Conservation (phyloP, 2,113 vertebrate genomes). For the Axis porcinus region DNA sequence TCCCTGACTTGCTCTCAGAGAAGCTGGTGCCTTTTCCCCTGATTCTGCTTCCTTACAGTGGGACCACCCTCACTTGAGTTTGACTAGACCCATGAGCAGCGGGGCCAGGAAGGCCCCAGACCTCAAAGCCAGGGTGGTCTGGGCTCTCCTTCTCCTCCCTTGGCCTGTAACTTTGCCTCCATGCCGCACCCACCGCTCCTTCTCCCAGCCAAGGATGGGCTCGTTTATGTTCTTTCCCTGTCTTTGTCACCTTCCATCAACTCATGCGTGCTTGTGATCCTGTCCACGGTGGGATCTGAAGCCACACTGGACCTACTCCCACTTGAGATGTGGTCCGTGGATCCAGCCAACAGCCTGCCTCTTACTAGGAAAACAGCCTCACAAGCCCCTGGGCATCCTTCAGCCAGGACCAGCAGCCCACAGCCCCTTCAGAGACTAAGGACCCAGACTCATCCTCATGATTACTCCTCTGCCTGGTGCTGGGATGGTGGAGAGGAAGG, state of each 20-base stretch:
- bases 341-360: background rate
- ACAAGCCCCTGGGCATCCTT: background rate
- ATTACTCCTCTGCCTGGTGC: background rate
- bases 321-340: background rate
- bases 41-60: background rate
- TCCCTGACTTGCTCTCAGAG: background rate
- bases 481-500: background rate
- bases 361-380: background rate
- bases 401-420: background rate
- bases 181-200: background rate
- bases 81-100: background rate
- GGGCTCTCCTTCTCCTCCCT: background rate
- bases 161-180: background rate
- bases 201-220: background rate
- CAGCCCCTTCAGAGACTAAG: background rate
- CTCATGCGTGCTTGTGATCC: fast-evolving
- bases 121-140: background rate
- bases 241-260: background rate
- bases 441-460: background rate
- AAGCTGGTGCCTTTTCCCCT: background rate
- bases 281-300: background rate
- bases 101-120: background rate
- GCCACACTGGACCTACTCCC: background rate
- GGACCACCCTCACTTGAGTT: background rate
- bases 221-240: background rate